phyloP scores from a whole-genome alignment of 2,797 vertebrate genomes.

The Phrynocephalus forsythii region DNA sequence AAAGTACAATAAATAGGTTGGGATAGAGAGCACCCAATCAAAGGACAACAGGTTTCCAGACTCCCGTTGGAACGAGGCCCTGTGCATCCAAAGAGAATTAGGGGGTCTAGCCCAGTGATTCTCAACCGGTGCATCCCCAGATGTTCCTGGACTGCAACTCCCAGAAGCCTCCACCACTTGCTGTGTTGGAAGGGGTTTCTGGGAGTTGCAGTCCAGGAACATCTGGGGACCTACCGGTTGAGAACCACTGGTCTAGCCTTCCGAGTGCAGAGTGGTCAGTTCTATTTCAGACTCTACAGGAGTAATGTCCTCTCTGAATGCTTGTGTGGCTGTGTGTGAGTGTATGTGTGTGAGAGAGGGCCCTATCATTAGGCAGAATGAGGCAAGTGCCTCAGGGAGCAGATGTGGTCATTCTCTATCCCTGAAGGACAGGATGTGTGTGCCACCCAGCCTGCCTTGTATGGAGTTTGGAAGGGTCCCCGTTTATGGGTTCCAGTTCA shows the following conservation, averaged over 20 bases:
- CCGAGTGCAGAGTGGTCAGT: neutral
- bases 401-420: neutral
- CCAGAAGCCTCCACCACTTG: too few relatives aligned
- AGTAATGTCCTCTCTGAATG: neutral
- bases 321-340: too few relatives aligned
- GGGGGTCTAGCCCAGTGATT: too few relatives aligned
- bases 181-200: too few relatives aligned
- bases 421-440: neutral
- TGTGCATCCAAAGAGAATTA: neutral
- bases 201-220: too few relatives aligned
- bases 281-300: neutral
- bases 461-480: too few relatives aligned
- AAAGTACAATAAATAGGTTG: conserved; percentile 55
- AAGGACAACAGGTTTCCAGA: conserved; percentile 50
- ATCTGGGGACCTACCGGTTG: too few relatives aligned
- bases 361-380: neutral
- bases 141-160: too few relatives aligned
- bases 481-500: too few relatives aligned
- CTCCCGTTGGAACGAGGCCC: neutral
- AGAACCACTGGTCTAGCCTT: too few relatives aligned
- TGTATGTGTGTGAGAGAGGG: neutral
- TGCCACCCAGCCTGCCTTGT: neutral
- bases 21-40: conserved; percentile 38
- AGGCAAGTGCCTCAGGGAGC: neutral
- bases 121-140: too few relatives aligned